Evolutionary conservation across 1,140 invertebrate genomes (phyloP).

Genomic region (Parasteatoda tepidariorum): DNA sequence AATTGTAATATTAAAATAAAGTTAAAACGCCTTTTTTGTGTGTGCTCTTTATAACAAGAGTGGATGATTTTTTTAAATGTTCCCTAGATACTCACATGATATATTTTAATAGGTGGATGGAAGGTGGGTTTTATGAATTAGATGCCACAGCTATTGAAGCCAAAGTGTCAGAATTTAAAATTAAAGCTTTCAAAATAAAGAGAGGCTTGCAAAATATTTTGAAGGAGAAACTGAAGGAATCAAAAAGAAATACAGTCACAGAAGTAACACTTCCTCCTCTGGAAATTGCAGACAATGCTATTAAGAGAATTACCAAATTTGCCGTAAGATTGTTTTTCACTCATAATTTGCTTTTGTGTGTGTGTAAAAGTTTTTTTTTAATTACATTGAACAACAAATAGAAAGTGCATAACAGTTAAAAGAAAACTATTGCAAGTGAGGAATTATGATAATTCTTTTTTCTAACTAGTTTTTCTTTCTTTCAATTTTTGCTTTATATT

Average conservation of each 20-base stretch:
- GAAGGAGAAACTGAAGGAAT: slow-evolving; percentile 77
- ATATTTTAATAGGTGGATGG: slow-evolving; percentile 77
- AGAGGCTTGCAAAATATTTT: slow-evolving; percentile 84
- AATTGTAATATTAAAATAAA: no score
- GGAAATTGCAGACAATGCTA: slow-evolving; percentile 78
- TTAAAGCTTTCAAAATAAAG: slow-evolving; percentile 81
- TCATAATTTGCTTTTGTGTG: background rate
- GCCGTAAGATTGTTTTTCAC: slow-evolving; percentile 69
- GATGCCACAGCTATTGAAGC: slow-evolving; percentile 79
- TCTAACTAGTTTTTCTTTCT: no score
- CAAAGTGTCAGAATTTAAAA: slow-evolving; percentile 77
- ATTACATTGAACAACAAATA: background rate
- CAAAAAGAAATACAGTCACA: slow-evolving; percentile 77
- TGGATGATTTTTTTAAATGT: no score
- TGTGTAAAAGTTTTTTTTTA: background rate
- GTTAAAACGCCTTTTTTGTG: no score
- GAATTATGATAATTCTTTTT: no score
- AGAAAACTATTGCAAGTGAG: no score
- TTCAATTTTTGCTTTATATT: no score
- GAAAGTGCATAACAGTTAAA: background rate
- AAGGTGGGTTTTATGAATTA: slow-evolving; percentile 88
- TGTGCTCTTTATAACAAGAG: no score
- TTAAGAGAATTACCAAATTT: slow-evolving; percentile 83
- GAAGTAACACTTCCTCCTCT: slow-evolving; percentile 81
- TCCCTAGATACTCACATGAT: no score